Evolutionary conservation across 2,113 vertebrate genomes (phyloP), one percentile per base, ranked within the genome.

Genomic region (Marmota monax): DNA sequence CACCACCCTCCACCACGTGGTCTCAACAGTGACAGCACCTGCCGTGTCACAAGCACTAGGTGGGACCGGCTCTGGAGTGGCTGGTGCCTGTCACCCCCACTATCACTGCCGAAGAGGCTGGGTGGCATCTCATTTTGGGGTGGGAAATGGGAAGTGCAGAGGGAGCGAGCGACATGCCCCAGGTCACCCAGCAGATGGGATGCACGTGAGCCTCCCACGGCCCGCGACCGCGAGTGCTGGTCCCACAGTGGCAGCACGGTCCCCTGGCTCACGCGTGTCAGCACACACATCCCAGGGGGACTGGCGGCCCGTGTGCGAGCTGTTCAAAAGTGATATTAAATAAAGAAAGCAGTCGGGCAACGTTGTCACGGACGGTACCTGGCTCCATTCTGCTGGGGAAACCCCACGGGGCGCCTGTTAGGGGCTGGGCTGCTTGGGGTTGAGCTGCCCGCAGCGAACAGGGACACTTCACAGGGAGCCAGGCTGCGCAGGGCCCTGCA

Each of bases 1-100:
- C 11, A 1, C 20, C 0, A 4, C 0, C 37, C 37, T 10, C 9
- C 13, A 0, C 23, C 3, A 3, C 18, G 32, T 5, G 2, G 74
- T 10, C 1, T 5, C 12, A 2, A 0, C 22, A 48, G 37, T 9
- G n/a, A 12, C 10, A 42, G 32, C 27, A 2, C 5, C 32, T 16
- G 34, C 29, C 37, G 39, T 23, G 37, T 53, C 7, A 32, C 20
- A 32, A 27, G 29, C 2, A 2, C 22, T 45, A 0, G 20, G 39
- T 1, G 86, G 58, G 27, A 2, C 4, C 5, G 67, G 11, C n/a
- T 69, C 58, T 16, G 70, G 14, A 51, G 2, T 8, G 1, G 0
- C 72, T 25, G 2, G 0, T 56, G 45, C 37, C 0, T 0, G 0
- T 16, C 10, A 25, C 56, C 51, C 51, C 51, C 6, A 2, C 69